These are phyloP conservation scores for Apostichopus leukothele DNA, from an alignment of 53 echinoderm and acorn worm genomes.

Conservation along the genomic window DNA sequence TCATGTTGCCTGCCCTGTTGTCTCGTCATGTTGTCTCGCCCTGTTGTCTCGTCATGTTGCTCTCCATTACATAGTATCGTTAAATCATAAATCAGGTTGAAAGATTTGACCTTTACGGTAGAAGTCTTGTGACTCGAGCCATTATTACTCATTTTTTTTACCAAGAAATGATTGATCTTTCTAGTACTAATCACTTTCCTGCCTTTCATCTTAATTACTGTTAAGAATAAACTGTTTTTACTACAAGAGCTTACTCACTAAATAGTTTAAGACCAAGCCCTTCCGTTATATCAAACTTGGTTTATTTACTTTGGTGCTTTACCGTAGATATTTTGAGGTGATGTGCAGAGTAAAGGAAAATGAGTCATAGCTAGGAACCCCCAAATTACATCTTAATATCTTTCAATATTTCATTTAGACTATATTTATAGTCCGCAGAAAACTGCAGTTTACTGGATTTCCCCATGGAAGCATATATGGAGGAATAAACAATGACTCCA, in stretches of 20 bases:
- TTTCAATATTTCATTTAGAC: not conserved
- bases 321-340: not conserved
- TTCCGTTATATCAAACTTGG: not conserved
- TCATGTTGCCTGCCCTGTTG: no score
- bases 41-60: no score
- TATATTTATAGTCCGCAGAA: not conserved
- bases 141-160: not conserved
- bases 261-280: not conserved
- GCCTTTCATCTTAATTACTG: not conserved
- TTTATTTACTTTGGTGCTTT: not conserved
- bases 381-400: conserved; percentile 14
- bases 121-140: not conserved
- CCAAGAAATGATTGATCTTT: no score
- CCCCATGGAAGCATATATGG: no score
- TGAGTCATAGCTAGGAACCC: not conserved
- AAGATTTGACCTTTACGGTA: not conserved
- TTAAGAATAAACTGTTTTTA: conserved; percentile 1
- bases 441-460: no score
- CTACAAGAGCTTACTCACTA: not conserved
- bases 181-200: conserved; percentile 7
- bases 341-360: not conserved
- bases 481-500: no score
- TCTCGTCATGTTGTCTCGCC: no score
- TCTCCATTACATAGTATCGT: no score
- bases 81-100: not conserved